Evolutionary conservation across 2,113 vertebrate species (phyloP).

Genomic region (Pollachius pollachius): DNA sequence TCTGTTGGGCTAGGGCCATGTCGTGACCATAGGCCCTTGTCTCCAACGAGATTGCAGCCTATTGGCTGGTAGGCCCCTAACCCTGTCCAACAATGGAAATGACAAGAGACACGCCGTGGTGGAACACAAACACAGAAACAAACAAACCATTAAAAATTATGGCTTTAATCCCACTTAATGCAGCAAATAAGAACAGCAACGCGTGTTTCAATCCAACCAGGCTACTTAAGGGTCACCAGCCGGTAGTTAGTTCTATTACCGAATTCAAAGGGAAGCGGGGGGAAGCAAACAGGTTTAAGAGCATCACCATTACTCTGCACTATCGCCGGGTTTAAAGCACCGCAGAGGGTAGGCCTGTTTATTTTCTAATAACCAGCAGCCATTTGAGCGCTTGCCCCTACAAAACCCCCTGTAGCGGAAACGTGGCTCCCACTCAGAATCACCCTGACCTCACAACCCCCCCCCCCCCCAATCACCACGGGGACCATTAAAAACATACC

Average conservation of each 20-base stretch:
- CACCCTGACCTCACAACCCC: constrained; percentile 36
- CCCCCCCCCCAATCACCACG: constrained; percentile 43
- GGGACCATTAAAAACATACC: constrained; percentile 45
- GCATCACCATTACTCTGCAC: constrained; percentile 36
- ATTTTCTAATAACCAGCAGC: constrained; percentile 45
- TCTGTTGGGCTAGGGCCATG: too few species aligned
- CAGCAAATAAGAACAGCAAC: too few species aligned
- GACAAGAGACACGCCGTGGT: constrained; percentile 1
- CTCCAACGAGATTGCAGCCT: too few species aligned
- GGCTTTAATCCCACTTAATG: neutral
- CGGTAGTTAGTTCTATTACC: too few species aligned
- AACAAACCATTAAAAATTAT: constrained; percentile 3
- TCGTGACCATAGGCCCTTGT: too few species aligned
- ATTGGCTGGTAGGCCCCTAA: neutral
- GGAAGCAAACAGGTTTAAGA: constrained; percentile 38
- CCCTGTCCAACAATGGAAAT: too few species aligned
- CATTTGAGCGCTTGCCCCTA: constrained; percentile 51
- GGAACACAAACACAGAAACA: constrained; percentile 28
- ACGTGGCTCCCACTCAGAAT: constrained; percentile 42
- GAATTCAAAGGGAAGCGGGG: too few species aligned
- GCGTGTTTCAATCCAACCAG: too few species aligned
- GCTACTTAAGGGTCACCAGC: too few species aligned
- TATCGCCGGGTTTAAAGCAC: constrained; percentile 47
- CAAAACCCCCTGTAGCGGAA: constrained; percentile 40
- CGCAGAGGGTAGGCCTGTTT: constrained; percentile 35